phyloP scores from a whole-genome alignment of 2,113 vertebrate species.

The Grantiella picta region DNA sequence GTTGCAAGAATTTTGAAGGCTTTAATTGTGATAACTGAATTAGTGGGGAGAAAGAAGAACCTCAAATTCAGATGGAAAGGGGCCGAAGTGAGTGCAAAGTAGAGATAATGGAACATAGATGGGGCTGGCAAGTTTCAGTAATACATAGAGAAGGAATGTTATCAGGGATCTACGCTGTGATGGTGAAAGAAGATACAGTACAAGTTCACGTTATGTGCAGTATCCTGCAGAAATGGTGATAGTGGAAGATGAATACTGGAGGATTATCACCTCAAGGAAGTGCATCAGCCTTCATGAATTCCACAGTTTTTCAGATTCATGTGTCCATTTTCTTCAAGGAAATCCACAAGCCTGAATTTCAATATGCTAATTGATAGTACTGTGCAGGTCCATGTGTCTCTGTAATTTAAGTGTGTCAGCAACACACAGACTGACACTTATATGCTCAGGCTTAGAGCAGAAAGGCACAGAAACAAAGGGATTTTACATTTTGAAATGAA shows the following conservation, averaged over 20 bases:
- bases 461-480: background rate
- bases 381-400: background rate
- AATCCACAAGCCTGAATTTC: background rate
- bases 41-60: background rate
- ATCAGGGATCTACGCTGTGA: background rate
- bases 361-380: background rate
- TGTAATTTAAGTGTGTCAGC: background rate
- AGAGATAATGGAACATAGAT: background rate
- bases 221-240: background rate
- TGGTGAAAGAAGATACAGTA: background rate
- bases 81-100: background rate
- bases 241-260: background rate
- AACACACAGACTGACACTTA: background rate
- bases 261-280: background rate
- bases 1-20: background rate
- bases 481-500: background rate
- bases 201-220: background rate
- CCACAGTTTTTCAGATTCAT: background rate
- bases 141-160: background rate
- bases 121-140: background rate
- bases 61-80: background rate
- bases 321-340: background rate
- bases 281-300: background rate
- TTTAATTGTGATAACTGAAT: background rate
- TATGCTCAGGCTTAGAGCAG: background rate